phyloP scores from a whole-genome alignment of 2,888 invertebrate species.

The Drosophila niveifrons region DNA sequence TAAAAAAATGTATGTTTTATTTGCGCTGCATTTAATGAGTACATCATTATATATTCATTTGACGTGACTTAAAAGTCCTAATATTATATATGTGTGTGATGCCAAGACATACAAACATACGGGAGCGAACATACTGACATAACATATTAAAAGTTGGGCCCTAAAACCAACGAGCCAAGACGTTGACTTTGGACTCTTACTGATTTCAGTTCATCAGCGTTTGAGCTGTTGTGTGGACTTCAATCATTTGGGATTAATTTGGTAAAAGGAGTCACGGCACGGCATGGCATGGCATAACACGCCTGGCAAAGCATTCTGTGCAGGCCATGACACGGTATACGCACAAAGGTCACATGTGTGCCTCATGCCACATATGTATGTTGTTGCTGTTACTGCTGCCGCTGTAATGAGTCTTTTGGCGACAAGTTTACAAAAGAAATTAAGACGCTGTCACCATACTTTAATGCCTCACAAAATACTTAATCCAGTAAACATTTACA shows the following conservation, averaged over 20 bases:
- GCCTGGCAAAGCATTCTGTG: background rate
- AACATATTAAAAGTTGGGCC: slow-evolving; percentile 44
- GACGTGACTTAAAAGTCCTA: slow-evolving; percentile 20
- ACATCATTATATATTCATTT: slow-evolving; percentile 14
- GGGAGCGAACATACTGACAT: slow-evolving; percentile 1
- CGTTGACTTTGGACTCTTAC: slow-evolving; percentile 47
- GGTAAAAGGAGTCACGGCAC: slow-evolving; percentile 30
- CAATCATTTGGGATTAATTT: slow-evolving; percentile 81
- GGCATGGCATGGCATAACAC: background rate
- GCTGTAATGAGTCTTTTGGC: slow-evolving; percentile 65
- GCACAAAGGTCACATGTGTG: slow-evolving; percentile 69
- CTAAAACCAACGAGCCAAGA: slow-evolving; percentile 55
- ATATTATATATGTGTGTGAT: background rate
- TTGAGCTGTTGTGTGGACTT: slow-evolving; percentile 55
- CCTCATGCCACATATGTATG: background rate
- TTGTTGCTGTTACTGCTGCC: slow-evolving; percentile 6
- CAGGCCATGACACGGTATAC: slow-evolving; percentile 22
- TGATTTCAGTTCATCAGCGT: slow-evolving; percentile 59
- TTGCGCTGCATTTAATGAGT: background rate
- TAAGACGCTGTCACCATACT: slow-evolving; percentile 44
- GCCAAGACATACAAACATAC: background rate
- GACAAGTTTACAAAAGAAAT: slow-evolving; percentile 48
- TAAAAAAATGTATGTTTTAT: background rate
- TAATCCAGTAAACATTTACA: slow-evolving; percentile 59
- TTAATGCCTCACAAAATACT: slow-evolving; percentile 60